A percentile compares a stretch with the other conserved stretches of the same genome.
These are phyloP conservation scores for Platichthys flesus DNA, from an alignment of 2,113 vertebrate genomes.

Conservation along the genomic window DNA sequence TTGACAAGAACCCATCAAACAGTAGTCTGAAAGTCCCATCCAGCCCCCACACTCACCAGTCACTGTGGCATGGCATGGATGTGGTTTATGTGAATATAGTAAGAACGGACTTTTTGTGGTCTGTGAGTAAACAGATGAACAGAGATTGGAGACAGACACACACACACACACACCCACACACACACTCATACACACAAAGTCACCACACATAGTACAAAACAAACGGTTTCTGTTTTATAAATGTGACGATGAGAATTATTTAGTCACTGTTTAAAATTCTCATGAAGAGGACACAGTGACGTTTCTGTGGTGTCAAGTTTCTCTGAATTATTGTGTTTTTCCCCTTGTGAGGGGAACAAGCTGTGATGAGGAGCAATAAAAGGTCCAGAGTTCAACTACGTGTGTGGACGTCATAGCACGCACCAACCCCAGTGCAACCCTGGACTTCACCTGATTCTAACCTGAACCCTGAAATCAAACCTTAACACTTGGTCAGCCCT, in stretches of 20 bases:
- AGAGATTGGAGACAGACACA: conserved; percentile 17
- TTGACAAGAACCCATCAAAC: background rate
- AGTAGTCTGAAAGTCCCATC: background rate
- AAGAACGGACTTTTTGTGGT: conserved; percentile 20
- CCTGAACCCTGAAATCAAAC: too few species aligned
- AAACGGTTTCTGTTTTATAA: conserved; percentile 13
- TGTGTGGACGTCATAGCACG: background rate
- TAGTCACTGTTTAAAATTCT: conserved; percentile 25
- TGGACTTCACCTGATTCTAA: too few species aligned
- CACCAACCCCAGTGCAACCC: background rate
- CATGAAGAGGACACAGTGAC: background rate
- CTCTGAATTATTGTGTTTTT: background rate
- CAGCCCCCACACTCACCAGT: background rate
- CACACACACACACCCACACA: background rate
- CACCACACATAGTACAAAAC: conserved; percentile 7
- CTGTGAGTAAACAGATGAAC: conserved; percentile 4
- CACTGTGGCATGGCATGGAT: background rate
- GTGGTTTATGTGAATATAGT: background rate
- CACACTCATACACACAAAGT: background rate
- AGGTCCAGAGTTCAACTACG: conserved; percentile 18
- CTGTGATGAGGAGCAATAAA: conserved; percentile 2
- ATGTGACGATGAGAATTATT: background rate
- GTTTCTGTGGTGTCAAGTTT: background rate
- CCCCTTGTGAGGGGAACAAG: background rate
- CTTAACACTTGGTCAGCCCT: too few species aligned